Evolutionary conservation across 2,113 vertebrate species (phyloP).

Genomic region (Ciconia boyciana): DNA sequence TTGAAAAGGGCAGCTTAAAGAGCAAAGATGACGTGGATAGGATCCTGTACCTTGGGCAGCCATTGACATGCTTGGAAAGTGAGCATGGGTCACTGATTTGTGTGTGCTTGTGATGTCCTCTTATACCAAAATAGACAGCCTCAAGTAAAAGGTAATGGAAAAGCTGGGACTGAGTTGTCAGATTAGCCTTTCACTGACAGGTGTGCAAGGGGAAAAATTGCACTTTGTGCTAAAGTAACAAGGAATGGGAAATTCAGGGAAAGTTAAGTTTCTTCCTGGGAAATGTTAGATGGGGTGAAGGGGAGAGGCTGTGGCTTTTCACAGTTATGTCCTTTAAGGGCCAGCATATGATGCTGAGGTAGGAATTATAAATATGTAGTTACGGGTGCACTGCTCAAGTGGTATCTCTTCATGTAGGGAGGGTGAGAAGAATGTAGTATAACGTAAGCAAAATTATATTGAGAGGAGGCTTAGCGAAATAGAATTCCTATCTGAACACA

Average conservation of each 20-base stretch:
- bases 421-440: not conserved
- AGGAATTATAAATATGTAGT: not conserved
- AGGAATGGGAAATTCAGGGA: not conserved
- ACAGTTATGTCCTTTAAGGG: not conserved
- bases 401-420: not conserved
- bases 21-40: too few species aligned
- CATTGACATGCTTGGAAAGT: not conserved
- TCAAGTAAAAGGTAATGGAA: not conserved
- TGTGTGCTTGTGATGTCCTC: not conserved
- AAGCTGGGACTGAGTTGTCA: not conserved
- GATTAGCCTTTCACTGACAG: not conserved
- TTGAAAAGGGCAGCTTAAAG: not conserved
- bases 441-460: not conserved
- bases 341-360: not conserved
- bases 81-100: not conserved
- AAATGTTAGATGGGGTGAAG: not conserved
- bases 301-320: not conserved
- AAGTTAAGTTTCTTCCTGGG: not conserved
- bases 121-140: not conserved
- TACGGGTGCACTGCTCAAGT: not conserved
- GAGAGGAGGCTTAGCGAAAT: not conserved
- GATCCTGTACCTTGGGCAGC: not conserved
- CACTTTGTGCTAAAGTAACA: not conserved
- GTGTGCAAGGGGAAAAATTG: not conserved
- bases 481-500: not conserved